Evolutionary conservation across 2,888 invertebrate genomes (phyloP).

Genomic region (Megastigmus dorsalis): DNA sequence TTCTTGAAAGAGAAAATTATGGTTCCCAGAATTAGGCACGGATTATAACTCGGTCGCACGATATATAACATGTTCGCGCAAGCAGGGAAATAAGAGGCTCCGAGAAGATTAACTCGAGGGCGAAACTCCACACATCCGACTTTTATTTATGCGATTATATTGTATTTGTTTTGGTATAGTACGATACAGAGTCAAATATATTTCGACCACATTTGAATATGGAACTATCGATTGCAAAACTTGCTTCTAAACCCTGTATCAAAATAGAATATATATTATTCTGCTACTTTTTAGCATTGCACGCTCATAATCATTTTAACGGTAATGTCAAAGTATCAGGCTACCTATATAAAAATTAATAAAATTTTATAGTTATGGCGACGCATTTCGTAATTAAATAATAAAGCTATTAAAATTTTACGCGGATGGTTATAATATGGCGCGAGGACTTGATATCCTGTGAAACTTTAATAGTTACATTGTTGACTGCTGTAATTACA

Average conservation of each 20-base stretch:
- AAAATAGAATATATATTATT: not conserved
- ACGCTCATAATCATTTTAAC: no score
- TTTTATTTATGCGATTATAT: no score
- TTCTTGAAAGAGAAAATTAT: slow-evolving; percentile 20
- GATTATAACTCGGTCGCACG: slow-evolving; percentile 16
- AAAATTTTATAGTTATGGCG: slow-evolving; percentile 7
- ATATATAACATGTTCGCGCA: slow-evolving; percentile 23
- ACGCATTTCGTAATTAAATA: slow-evolving; percentile 11
- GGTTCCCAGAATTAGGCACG: slow-evolving; percentile 32
- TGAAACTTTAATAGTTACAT: slow-evolving; percentile 34
- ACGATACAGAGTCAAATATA: no score
- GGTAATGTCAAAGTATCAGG: not conserved
- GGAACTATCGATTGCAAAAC: no score
- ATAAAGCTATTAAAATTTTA: slow-evolving; percentile 25
- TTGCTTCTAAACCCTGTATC: not conserved
- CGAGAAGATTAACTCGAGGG: slow-evolving; percentile 27
- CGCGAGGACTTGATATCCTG: slow-evolving; percentile 2
- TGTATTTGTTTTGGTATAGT: no score
- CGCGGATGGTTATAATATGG: not conserved
- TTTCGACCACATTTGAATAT: no score
- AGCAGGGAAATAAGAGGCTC: not conserved
- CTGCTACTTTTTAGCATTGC: no score
- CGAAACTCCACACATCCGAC: no score
- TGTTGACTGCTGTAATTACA: slow-evolving; percentile 19
- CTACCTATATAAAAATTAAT: slow-evolving; percentile 8